phyloP scores from a whole-genome alignment of 2,888 invertebrate genomes.

The Nephrotoma appendiculata region DNA sequence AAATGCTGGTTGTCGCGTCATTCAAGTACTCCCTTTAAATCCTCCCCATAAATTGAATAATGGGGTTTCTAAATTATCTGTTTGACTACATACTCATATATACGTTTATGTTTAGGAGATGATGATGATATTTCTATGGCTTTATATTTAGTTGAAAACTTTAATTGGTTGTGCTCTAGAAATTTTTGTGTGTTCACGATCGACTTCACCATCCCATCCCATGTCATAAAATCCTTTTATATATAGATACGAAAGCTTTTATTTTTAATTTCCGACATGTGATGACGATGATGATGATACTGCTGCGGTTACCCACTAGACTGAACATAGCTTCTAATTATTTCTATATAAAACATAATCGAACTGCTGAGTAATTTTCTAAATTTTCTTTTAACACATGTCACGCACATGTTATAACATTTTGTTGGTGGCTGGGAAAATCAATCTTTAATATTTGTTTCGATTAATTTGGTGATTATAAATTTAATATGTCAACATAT shows the following conservation, averaged over 20 bases:
- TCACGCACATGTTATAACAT: not conserved
- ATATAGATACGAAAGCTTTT: not conserved
- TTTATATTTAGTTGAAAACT: not conserved
- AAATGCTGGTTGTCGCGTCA: not conserved
- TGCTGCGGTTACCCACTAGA: not conserved
- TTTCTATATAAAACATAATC: not conserved
- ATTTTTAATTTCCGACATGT: not conserved
- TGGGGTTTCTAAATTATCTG: not conserved
- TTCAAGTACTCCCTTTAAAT: not conserved
- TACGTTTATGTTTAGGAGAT: too few species aligned
- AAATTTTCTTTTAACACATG: not conserved
- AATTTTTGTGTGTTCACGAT: not conserved
- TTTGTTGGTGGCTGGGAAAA: not conserved
- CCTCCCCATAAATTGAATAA: not conserved
- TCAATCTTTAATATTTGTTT: not conserved
- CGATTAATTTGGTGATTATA: not conserved
- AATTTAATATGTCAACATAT: too few species aligned
- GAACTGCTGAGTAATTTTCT: not conserved
- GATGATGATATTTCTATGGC: not conserved
- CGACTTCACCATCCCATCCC: not conserved
- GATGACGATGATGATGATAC: not conserved
- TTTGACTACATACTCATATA: not conserved
- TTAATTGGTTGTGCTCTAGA: not conserved
- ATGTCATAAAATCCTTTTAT: not conserved
- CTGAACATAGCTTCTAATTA: not conserved